Percentiles rank a stretch among this genome's conserved stretches.
Conservation (phyloP, 2,888 invertebrate genomes). For the Congeria kusceri region DNA sequence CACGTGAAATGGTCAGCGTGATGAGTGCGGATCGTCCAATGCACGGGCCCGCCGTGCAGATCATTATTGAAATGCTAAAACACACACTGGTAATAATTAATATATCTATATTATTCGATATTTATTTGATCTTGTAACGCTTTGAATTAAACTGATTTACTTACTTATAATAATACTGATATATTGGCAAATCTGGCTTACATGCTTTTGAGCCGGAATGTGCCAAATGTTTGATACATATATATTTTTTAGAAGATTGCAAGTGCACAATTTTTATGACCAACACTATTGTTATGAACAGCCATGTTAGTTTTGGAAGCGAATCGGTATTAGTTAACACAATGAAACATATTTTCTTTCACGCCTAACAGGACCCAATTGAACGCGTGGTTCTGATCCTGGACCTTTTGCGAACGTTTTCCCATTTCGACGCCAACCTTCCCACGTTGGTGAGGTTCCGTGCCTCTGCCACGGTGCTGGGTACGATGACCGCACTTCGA, state of each 20-base stretch:
- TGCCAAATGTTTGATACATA: no score
- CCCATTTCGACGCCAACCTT: constrained; percentile 77
- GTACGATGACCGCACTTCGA: constrained; percentile 79
- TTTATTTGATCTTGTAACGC: no score
- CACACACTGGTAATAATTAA: constrained; percentile 27
- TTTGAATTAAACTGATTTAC: no score
- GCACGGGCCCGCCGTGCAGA: constrained; percentile 71
- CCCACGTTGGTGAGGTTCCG: constrained; percentile 68
- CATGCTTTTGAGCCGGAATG: no score
- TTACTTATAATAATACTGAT: no score
- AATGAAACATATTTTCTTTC: neutral
- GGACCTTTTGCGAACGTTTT: constrained; percentile 76
- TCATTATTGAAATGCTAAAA: constrained; percentile 70
- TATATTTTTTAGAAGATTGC: no score
- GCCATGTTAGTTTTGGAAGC: no score
- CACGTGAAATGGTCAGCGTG: no score
- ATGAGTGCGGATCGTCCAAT: constrained; percentile 47
- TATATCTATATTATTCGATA: no score
- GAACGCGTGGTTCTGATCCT: constrained; percentile 73
- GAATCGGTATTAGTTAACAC: neutral
- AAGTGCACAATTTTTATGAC: no score
- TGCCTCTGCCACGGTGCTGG: constrained; percentile 76
- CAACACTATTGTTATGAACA: no score
- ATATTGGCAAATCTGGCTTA: no score
- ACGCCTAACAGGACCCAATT: constrained; percentile 48